A percentile compares a stretch with the other conserved stretches of the same genome.
phyloP scores from a whole-genome alignment of 35 echinoderm and acorn worm species.

The Ptychodera flava region DNA sequence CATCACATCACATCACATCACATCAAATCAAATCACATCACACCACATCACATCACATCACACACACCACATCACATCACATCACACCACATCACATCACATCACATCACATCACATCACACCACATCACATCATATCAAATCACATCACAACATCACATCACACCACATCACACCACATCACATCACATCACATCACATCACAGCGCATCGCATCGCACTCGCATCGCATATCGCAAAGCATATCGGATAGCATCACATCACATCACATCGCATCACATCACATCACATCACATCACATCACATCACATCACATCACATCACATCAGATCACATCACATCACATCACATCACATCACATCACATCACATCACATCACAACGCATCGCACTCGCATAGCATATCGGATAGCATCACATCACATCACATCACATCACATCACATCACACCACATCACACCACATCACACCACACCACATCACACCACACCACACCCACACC shows the following conservation, averaged over 20 bases:
- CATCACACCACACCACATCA: conserved; percentile 11
- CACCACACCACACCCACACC: not conserved
- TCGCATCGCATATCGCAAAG: not conserved
- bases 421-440: conserved; percentile 13
- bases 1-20: conserved; percentile 40
- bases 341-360: conserved; percentile 28
- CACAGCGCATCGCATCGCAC: conserved; percentile 7
- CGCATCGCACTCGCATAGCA: not conserved
- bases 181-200: conserved; percentile 24
- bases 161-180: conserved; percentile 26
- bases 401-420: not conserved
- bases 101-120: conserved; percentile 30
- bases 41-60: no score
- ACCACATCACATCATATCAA: conserved; percentile 26
- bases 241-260: conserved; percentile 18
- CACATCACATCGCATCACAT: conserved; percentile 38
- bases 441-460: conserved; percentile 10
- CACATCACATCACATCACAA: conserved; percentile 26
- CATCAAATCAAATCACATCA: no score
- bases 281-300: conserved; percentile 28
- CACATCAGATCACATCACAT: conserved; percentile 25
- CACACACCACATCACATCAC: conserved; percentile 29
- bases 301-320: conserved; percentile 30
- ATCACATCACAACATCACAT: conserved; percentile 23
- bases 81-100: conserved; percentile 23